Base-by-base conservation (phyloP, 2,888 invertebrate genomes). In the Polymixis flavicincta region DNA sequence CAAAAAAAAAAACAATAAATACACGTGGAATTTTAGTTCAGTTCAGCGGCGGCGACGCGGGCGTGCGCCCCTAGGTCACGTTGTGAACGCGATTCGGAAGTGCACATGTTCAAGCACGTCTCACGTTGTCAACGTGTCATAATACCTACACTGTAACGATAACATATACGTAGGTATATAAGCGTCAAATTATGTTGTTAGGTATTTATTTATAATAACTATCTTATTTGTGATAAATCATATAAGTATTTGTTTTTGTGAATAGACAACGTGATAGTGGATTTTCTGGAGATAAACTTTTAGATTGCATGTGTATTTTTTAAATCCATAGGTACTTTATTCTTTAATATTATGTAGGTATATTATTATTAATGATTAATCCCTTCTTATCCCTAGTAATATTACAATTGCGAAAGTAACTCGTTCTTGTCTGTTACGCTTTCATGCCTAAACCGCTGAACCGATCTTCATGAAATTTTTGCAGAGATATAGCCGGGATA, bases 61-160 rank as follows among this genome's bases (percentile, higher is more conserved):
- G 17, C 55, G 45, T 25, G 60, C 66, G 64, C 70, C 88, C 86
- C 85, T 82, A 79, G 82, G 80, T 90, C 91, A 90, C 90, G 91
- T 90, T 88, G 88, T 54, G 52, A 45, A 73, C 82, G 74, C 85
- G 84, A 85, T 89, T 89, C 82, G 89, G 87, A 82, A 87, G 76
- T 87, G 89, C 90, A 89, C 90, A 89, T 90, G 89, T 82, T 84
- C n/a, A 55, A 52, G 71, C 91, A 90, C 89, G 90, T 66, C 59
- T 68, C 76, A 78, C 85, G 85, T 85, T 84, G 74, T 75, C 63
- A 78, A 76, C 80, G 71, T 83, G 78, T 80, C 73, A 73, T 52
- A 37, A 48, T 50, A 79, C 37, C n/a, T 54, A 68, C 59, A 55
- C 32, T 57, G 25, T 48, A 32, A 61, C 60, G 69, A 80, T 80